Conservation (phyloP, 2,888 invertebrate species). For the Pherbina coryleti region DNA sequence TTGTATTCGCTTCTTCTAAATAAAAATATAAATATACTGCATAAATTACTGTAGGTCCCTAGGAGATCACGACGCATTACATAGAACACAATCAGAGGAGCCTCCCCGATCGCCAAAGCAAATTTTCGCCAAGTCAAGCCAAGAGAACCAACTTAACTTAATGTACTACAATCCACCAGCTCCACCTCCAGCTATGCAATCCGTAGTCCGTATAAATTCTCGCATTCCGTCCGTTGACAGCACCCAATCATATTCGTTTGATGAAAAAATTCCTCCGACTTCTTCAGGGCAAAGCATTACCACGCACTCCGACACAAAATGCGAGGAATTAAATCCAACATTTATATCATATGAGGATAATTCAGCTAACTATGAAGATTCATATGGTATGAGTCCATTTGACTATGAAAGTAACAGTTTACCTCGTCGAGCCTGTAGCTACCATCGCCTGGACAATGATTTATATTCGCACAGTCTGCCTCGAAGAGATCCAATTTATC, state of each 20-base stretch:
- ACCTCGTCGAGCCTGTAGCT: slow-evolving; percentile 66
- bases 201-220: slow-evolving; percentile 42
- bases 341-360: slow-evolving; percentile 15
- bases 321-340: slow-evolving; percentile 15
- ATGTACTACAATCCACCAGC: slow-evolving; percentile 66
- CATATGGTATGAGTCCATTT: slow-evolving; percentile 48
- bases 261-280: slow-evolving; percentile 50
- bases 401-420: slow-evolving; percentile 69
- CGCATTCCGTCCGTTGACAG: slow-evolving; percentile 40
- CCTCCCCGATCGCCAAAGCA: slow-evolving; percentile 76
- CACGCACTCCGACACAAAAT: slow-evolving; percentile 20
- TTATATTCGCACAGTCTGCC: slow-evolving; percentile 67
- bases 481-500: slow-evolving; percentile 61
- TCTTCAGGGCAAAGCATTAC: slow-evolving; percentile 33
- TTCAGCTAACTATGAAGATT: slow-evolving; percentile 17
- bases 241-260: slow-evolving; percentile 40
- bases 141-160: slow-evolving; percentile 59
- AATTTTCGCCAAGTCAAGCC: slow-evolving; percentile 37
- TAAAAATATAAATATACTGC: neutral
- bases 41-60: slow-evolving; percentile 44
- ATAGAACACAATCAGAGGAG: slow-evolving; percentile 88
- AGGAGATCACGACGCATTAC: slow-evolving; percentile 80
- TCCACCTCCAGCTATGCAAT: slow-evolving; percentile 51
- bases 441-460: slow-evolving; percentile 65
- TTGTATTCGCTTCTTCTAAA: neutral